These are phyloP conservation scores for Callyntrura sp. DNA, from an alignment of 2,888 invertebrate species.

Conservation along the genomic window DNA sequence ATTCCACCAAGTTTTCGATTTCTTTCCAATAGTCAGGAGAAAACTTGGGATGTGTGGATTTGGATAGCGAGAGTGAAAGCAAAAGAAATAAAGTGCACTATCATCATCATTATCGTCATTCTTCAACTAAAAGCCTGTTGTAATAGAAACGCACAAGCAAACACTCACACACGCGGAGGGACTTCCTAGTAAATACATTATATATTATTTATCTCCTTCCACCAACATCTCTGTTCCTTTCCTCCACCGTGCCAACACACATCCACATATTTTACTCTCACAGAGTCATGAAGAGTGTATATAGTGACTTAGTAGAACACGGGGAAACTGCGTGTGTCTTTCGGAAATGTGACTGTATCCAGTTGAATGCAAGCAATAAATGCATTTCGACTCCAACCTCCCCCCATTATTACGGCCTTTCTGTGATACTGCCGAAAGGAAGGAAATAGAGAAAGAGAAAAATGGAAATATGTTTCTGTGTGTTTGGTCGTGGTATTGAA, in stretches of 20 bases:
- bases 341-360: slow-evolving; percentile 63
- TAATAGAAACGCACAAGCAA: no score
- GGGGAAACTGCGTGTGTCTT: not conserved
- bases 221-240: slow-evolving; percentile 21
- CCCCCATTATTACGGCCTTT: slow-evolving; percentile 14
- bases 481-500: not conserved
- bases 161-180: not conserved
- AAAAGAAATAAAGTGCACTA: slow-evolving; percentile 48
- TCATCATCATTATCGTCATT: not conserved
- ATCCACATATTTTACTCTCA: not conserved
- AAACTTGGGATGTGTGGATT: slow-evolving; percentile 43
- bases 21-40: slow-evolving; percentile 40
- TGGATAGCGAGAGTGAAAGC: slow-evolving; percentile 38
- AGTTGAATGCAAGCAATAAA: slow-evolving; percentile 66
- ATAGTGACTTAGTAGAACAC: slow-evolving; percentile 23
- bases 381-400: slow-evolving; percentile 48
- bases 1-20: slow-evolving; percentile 13
- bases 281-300: no score
- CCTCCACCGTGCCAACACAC: not conserved
- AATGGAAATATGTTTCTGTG: slow-evolving; percentile 34
- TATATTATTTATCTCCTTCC: slow-evolving; percentile 20
- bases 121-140: no score
- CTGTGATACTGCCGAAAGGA: slow-evolving; percentile 17
- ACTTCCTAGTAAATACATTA: slow-evolving; percentile 3
- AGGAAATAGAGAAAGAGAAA: slow-evolving; percentile 36